Percentiles rank a stretch among this genome's conserved stretches.
Conservation (phyloP, 2,888 invertebrate species). For the Hedychridium roseum region DNA sequence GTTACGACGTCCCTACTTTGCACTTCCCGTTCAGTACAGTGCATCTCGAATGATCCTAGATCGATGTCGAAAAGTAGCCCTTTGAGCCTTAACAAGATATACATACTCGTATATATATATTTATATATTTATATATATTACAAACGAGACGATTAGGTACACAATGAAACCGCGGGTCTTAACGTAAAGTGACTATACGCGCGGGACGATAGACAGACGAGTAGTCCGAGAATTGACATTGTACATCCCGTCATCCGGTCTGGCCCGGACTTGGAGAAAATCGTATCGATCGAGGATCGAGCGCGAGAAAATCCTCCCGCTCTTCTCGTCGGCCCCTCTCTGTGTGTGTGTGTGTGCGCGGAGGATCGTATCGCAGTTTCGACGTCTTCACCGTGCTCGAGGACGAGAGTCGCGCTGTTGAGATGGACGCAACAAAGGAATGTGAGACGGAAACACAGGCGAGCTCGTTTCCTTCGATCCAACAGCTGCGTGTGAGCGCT, state of each 20-base stretch:
- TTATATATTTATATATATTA: not conserved
- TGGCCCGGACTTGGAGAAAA: no score
- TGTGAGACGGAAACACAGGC: constrained; percentile 15
- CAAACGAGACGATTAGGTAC: not conserved
- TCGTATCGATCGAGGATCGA: no score
- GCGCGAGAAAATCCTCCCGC: not conserved
- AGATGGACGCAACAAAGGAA: constrained; percentile 7
- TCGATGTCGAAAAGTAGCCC: not conserved
- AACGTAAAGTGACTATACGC: not conserved
- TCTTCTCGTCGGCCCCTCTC: no score
- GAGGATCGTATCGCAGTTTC: no score
- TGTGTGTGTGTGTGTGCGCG: no score
- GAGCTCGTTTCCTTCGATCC: constrained; percentile 2
- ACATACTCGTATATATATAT: no score
- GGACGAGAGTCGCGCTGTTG: constrained; percentile 17
- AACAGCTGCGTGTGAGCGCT: no score
- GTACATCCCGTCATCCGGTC: constrained; percentile 29
- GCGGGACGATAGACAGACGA: not conserved
- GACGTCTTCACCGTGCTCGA: constrained; percentile 31
- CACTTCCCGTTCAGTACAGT: constrained; percentile 8
- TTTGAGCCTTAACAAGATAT: no score
- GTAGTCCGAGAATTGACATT: constrained; percentile 35
- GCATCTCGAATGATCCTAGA: constrained; percentile 9
- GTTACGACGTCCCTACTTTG: not conserved
- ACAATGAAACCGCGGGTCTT: not conserved